Base-by-base conservation (phyloP, 2,113 vertebrate genomes). In the Sardina pilchardus region DNA sequence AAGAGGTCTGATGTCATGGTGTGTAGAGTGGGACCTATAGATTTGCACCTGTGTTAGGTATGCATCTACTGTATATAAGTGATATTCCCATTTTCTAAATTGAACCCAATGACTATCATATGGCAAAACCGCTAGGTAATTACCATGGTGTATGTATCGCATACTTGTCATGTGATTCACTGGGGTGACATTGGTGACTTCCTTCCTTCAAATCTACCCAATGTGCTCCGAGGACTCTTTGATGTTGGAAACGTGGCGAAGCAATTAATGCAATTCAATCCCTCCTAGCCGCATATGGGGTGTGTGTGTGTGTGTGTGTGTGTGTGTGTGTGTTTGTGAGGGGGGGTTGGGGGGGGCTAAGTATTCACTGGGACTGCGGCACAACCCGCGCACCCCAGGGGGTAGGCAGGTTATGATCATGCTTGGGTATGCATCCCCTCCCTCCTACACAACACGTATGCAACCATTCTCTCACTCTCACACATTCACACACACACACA, bases 211-310 rank as follows among this genome's bases (percentile, higher is more conserved):
- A 36, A 78, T 16, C 71, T 36, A 36, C 26, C 71, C 71, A 36
- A 19, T 14, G 8, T 12, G 71, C 71, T 78, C 14, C 71, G 30
- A 36, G 71, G 14, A 34, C 71, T 17, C 71, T 78, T 78, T 78
- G 30, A 78, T 78, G 71, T 78, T 36, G 71, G 36, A 30, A 34
- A 78, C 71, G 34, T 75, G 14, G 34, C 3, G 71, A 36, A 78
- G 71, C 71, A 78, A 78, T 78, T 78, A 78, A 78, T 78, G 71
- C 71, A 78, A 75, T 78, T 16, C 71, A 78, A 78, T 78, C 71
- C 71, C 17, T 34, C 26, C 34, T n/a, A 36, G 30, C 30, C 12
- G 71, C 71, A 30, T 36, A 30, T 10, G 10, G 71, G 30, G 71
- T 4, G 9, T 9, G 63, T 50, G 63, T n/a, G 63, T 71, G 26